phyloP scores from a whole-genome alignment of 2,888 invertebrate species.

The Dicyrtoma fusca region DNA sequence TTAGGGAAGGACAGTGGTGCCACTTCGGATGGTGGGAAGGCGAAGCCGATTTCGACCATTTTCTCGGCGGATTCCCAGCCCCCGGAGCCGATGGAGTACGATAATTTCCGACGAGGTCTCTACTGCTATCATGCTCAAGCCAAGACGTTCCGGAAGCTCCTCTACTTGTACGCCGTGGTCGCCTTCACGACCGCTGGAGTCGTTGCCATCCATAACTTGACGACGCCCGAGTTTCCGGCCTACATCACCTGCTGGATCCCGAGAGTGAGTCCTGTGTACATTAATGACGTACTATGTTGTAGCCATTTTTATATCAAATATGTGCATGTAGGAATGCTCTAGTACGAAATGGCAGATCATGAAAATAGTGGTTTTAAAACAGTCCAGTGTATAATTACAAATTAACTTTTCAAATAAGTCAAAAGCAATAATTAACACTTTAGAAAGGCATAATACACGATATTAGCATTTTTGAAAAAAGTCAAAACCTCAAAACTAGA shows the following conservation, averaged over 20 bases:
- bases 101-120: conserved; percentile 52
- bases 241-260: conserved; percentile 49
- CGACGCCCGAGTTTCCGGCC: conserved; percentile 50
- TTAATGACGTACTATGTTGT: no score
- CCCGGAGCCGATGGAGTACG: conserved; percentile 54
- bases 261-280: conserved; percentile 32
- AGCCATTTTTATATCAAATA: no score
- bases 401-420: no score
- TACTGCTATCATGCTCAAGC: conserved; percentile 52
- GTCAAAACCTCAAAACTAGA: no score
- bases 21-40: conserved; percentile 38
- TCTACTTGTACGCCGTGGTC: conserved; percentile 49
- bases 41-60: conserved; percentile 50
- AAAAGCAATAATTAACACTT: no score
- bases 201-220: conserved; percentile 48
- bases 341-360: no score
- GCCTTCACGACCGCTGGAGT: conserved; percentile 46
- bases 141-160: conserved; percentile 50
- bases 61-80: conserved; percentile 46
- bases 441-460: no score
- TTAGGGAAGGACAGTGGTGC: conserved; percentile 46
- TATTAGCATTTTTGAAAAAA: no score
- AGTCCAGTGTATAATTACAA: no score
- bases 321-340: no score
- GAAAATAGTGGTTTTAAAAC: no score